Evolutionary conservation across 64 coral and sea anemone species (phyloP), one percentile per base, ranked within the genome.

Genomic region (Montipora sp.): DNA sequence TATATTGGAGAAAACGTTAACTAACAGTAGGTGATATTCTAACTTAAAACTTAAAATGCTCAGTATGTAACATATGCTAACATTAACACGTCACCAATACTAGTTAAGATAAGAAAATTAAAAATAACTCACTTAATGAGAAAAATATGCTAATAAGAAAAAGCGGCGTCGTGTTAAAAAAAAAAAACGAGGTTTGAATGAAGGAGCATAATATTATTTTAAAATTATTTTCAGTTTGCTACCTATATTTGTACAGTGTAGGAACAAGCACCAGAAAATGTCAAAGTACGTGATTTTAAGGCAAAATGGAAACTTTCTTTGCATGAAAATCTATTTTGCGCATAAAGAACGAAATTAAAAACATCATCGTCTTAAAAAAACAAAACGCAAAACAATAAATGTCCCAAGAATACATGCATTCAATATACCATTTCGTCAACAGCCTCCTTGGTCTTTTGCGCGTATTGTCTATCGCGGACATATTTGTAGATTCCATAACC

Each of bases 401-500:
- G 36, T 36, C 36, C 36, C 2, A 36, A 36, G 36, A 36, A 36
- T 36, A 36, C 36, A 36, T 36, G 36, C 36, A 36, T 46, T 19
- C 58, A 9, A 70, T 50, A 21, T 88, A 93, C 91, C 91, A 93
- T 93, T 47, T 87, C 48, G 46, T 93, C 91, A 2, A 87, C 48
- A 15, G 83, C 83, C 45, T 93, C 78, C 20, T 88, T 93, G 47
- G 88, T 78, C 43, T 67, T 79, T 59, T 27, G 73, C 4, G 83
- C 73, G 11, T 80, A 14, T 19, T 93, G 84, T 15, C 45, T 65
- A 8, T 45, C 83, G 5, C 61, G 44, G 1, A 93, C 66, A 47
- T 87, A 87, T 72, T 50, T 93, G 69, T 93, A 93, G 51, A 93
- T n/a, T 13, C 91, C 83, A 70, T 93, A 93, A 51, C 91, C 91